Percentiles rank a stretch among this genome's conserved stretches.
Conservation (phyloP, 2,113 vertebrate species). For the Percina caprodes region DNA sequence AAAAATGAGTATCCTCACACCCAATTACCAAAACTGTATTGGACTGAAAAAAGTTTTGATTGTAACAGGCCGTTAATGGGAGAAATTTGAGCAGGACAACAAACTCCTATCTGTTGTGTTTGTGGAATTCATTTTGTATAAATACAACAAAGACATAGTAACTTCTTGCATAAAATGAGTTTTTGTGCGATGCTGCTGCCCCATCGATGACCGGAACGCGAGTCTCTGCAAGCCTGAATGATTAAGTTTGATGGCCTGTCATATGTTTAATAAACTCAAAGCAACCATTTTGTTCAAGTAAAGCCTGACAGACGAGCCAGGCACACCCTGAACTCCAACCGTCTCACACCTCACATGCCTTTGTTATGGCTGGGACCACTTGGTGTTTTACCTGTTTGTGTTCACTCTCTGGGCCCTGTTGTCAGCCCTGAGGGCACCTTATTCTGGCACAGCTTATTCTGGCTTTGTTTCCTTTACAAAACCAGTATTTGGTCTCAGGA, state of each 20-base stretch:
- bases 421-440: slow-evolving; percentile 32
- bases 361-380: slow-evolving; percentile 52
- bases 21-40: not conserved
- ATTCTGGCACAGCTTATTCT: slow-evolving; percentile 28
- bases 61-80: too few relatives aligned
- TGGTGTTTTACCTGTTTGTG: slow-evolving; percentile 43
- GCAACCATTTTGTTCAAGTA: slow-evolving; percentile 52
- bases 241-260: slow-evolving; percentile 35
- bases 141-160: not conserved
- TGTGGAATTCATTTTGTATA: not conserved
- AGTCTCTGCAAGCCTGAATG: slow-evolving; percentile 53
- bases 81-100: not conserved
- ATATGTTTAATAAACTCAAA: slow-evolving; percentile 56
- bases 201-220: slow-evolving; percentile 10
- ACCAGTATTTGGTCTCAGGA: slow-evolving; percentile 19
- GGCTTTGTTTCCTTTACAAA: slow-evolving; percentile 14
- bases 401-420: slow-evolving; percentile 38
- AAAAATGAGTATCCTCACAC: not conserved
- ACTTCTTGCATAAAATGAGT: not conserved
- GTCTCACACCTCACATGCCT: slow-evolving; percentile 49
- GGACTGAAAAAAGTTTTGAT: not conserved
- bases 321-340: slow-evolving; percentile 74
- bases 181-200: slow-evolving; percentile 4
- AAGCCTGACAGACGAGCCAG: slow-evolving; percentile 65
- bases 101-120: not conserved